These are phyloP conservation scores for Myotis davidii DNA, from an alignment of 2,113 vertebrate genomes.

Conservation along the genomic window DNA sequence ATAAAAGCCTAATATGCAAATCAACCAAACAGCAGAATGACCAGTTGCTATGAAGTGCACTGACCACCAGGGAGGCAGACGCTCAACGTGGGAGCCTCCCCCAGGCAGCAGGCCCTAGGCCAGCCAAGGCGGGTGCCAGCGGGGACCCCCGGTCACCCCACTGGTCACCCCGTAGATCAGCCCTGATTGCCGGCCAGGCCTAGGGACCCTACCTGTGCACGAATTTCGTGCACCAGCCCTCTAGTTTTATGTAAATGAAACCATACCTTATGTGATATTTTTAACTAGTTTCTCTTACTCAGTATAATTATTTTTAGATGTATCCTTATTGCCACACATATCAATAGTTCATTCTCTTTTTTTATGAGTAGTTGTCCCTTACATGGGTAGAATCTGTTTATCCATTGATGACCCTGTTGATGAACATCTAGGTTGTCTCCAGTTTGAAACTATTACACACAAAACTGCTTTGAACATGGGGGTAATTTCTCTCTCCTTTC, in stretches of 20 bases:
- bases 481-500: conserved; percentile 33
- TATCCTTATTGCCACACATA: background rate
- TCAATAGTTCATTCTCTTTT: background rate
- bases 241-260: conserved; percentile 30
- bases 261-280: conserved; percentile 7
- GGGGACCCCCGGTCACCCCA: no score
- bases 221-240: no score
- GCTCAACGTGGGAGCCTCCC: no score
- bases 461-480: background rate
- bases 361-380: background rate
- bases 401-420: background rate
- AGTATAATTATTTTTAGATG: conserved; percentile 59
- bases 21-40: no score
- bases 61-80: no score
- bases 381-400: background rate
- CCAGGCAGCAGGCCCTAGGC: no score
- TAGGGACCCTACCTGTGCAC: no score
- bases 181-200: no score
- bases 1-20: no score
- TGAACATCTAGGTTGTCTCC: background rate
- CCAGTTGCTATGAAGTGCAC: no score
- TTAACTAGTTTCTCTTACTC: conserved; percentile 34
- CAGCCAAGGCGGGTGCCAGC: no score
- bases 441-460: background rate
- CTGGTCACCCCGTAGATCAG: no score